Base-by-base conservation (phyloP, 2,888 invertebrate genomes). In the Brachylomia viminalis region DNA sequence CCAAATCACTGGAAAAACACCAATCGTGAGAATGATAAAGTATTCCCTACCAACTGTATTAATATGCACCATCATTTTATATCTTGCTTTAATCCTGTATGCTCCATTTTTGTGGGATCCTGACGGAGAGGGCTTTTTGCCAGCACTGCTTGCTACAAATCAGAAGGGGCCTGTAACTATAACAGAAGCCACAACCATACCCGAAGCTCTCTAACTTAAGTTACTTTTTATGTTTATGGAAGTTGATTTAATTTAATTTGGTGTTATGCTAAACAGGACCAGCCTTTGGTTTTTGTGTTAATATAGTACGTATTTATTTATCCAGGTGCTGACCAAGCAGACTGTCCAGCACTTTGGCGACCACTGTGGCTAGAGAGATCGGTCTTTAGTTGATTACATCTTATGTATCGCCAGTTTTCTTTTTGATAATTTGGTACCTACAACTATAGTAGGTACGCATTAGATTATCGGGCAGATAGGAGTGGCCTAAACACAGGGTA, bases 1-100 rank as follows among this genome's bases (percentile, higher is more conserved):
- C 56, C 90, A 93, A 72, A 75, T 87, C 2, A 87, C 88, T 3
- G 95, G 94, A 56, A 94, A 94, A 90, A 92, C 93, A 0, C 92
- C 94, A 0, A 85, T 77, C 27, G 49, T 4, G 10, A 88, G 84
- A 87, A 94, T 95, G 94, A 66, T 86, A 5, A 86, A 80, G 66
- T 92, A 91, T 79, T 89, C 90, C 2, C 15, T 92, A 1, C 79
- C 90, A 0, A 86, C 90, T 68, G 74, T 83, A 0, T 61, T 92
- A 4, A 87, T 94, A 23, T 92, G 93, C 79, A 2, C 84, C 1
- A 17, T 92, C 23, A 56, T 77, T 33, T 75, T 82, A n/a, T 86
- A 77, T 87, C 1, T 75, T 65, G 71, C 72, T 30, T 52, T 82
- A 47, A 15, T 73, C 1, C 38, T 84, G 11, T 87, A 77, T 66